Percentiles rank a stretch among this genome's conserved stretches.
These are phyloP conservation scores for Phorcus lineatus DNA, from an alignment of 2,888 invertebrate genomes.

Conservation along the genomic window DNA sequence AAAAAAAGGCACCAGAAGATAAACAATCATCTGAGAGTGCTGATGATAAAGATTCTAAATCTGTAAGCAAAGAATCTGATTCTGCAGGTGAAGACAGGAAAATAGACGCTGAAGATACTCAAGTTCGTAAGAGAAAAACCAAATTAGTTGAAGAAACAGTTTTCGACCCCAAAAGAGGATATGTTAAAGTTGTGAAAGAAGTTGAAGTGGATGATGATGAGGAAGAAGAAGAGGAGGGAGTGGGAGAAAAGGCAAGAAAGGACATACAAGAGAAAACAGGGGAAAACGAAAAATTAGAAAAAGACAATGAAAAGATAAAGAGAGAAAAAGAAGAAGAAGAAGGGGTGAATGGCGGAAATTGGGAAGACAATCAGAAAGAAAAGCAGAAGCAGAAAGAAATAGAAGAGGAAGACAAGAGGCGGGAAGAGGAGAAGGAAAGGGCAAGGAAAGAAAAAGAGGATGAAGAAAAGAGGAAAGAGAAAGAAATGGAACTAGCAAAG, in stretches of 20 bases:
- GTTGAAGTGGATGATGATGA: constrained; percentile 11
- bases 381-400: neutral
- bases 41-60: no score
- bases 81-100: neutral
- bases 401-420: neutral
- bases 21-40: no score
- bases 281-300: neutral
- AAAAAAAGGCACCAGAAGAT: no score
- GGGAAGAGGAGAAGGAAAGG: neutral
- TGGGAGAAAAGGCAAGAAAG: neutral
- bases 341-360: neutral
- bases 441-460: neutral
- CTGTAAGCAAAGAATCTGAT: neutral
- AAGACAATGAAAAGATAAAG: neutral
- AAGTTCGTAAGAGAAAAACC: neutral
- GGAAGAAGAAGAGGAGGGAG: neutral
- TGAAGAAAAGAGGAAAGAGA: neutral
- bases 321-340: neutral
- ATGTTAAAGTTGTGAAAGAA: constrained; percentile 27
- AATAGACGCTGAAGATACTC: neutral
- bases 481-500: neutral
- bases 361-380: neutral
- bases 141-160: neutral
- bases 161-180: neutral
- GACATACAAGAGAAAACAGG: neutral